Evolutionary conservation across 2,888 invertebrate species (phyloP), one percentile per base, ranked within the genome.

Genomic region (Matsumyia berberina): DNA sequence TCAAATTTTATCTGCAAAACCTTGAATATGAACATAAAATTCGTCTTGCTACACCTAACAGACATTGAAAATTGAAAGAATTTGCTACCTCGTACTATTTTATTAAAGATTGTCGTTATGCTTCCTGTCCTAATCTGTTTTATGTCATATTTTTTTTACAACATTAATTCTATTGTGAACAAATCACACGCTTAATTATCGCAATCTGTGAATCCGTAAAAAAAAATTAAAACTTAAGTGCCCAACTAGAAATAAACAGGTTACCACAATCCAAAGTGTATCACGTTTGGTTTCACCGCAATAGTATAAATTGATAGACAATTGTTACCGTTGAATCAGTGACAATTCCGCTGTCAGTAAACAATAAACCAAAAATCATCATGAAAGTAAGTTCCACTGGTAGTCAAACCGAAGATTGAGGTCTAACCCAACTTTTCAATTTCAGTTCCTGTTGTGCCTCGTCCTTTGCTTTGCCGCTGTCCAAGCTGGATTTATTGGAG

Each of bases 371-470:
- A 11, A 4, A 31, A 39, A 7, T 17, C 17, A 64, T 37, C 55
- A 74, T 74, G 73, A 74, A 74, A 74, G 62, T 64, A 58, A 49
- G 66, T 1, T 35, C 5, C 4, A 3, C 0, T 29, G 1, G 5
- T 7, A 44, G 9, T 12, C 3, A 9, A 11, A 4, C 19, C 0
- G 8, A 1, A 8, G n/a, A 12, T 8, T 0, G 0, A 35, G n/a
- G 2, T 64, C 9, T 39, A 4, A 29, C 5, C 35, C 31, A 31
- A 29, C 5, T 29, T 62, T 17, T n/a, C 1, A 46, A 51, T 77
- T 77, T 33, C 60, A 83, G 83, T 78, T 78, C 73, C 57, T 83
- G 5, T 5, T 83, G 60, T 83, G 83, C 62, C 66, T 83, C 15
- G 73, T 24, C 5, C 67, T 83, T 5, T 83, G 78, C 73, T 57